Conservation (phyloP, 2,113 vertebrate genomes). For the Passer montanus region DNA sequence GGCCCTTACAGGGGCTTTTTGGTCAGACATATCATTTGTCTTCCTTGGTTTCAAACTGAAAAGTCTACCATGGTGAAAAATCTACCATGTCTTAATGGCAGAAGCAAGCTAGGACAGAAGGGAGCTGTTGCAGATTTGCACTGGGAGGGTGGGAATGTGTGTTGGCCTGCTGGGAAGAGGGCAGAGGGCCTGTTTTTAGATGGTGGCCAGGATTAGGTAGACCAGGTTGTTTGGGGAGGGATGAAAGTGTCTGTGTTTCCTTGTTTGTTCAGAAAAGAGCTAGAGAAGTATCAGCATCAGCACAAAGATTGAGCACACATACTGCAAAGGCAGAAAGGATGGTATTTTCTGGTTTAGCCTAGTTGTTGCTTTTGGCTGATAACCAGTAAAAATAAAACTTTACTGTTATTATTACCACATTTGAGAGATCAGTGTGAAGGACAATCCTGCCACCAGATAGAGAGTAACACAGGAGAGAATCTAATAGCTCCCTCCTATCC, state of each 20-base stretch:
- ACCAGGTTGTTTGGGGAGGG: background rate
- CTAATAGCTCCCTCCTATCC: background rate
- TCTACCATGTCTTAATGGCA: background rate
- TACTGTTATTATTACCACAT: background rate
- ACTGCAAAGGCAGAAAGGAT: background rate
- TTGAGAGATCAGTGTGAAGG: background rate
- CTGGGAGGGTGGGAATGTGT: background rate
- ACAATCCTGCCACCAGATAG: background rate
- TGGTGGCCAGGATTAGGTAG: background rate
- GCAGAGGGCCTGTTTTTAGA: background rate
- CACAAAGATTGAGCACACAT: background rate
- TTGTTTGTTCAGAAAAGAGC: background rate
- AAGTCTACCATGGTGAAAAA: background rate
- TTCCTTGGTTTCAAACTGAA: background rate
- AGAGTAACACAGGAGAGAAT: background rate
- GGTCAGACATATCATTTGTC: background rate
- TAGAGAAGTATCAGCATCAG: background rate
- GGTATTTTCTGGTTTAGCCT: background rate
- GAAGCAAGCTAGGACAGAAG: background rate
- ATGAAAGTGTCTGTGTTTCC: background rate
- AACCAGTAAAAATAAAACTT: conserved; percentile 14
- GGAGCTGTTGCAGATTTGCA: background rate
- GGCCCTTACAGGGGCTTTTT: background rate
- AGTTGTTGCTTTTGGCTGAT: background rate
- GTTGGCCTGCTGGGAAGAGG: background rate